Percentiles rank a stretch among this genome's conserved stretches.
phyloP scores from a whole-genome alignment of 2,797 vertebrate species.

The Moxostoma hubbsi region DNA sequence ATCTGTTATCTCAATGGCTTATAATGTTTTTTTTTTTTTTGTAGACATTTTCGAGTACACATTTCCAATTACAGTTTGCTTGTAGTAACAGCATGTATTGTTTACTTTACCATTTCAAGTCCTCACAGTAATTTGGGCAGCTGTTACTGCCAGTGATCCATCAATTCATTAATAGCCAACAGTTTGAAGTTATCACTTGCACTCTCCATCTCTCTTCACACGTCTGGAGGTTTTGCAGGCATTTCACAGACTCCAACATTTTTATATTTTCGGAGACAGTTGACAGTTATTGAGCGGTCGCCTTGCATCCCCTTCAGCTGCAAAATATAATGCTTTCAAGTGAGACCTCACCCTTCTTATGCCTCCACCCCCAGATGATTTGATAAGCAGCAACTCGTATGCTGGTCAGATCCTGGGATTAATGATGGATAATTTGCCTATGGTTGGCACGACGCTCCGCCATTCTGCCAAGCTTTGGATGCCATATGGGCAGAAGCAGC shows the following conservation, averaged over 20 bases:
- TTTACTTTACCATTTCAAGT: conserved; percentile 8
- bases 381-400: conserved; percentile 93
- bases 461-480: conserved; percentile 91
- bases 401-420: conserved; percentile 99
- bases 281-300: conserved; percentile 61
- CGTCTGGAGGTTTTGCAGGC: conserved; percentile 32
- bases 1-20: background rate
- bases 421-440: conserved; percentile 99
- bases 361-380: conserved; percentile 89
- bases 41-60: background rate
- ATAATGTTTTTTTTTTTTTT: background rate
- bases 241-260: conserved; percentile 59
- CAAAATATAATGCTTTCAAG: conserved; percentile 74
- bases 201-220: background rate
- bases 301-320: conserved; percentile 65
- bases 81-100: background rate
- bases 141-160: conserved; percentile 25
- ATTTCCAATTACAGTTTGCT: background rate
- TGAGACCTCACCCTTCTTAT: conserved; percentile 71
- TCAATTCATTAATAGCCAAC: conserved; percentile 29
- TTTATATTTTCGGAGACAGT: conserved; percentile 63
- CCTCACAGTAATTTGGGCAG: conserved; percentile 5
- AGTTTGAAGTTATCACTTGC: background rate
- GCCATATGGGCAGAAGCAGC: conserved; percentile 99
- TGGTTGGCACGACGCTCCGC: conserved; percentile 89